phyloP scores from a whole-genome alignment of 2,113 vertebrate genomes.

The Scortum barcoo region DNA sequence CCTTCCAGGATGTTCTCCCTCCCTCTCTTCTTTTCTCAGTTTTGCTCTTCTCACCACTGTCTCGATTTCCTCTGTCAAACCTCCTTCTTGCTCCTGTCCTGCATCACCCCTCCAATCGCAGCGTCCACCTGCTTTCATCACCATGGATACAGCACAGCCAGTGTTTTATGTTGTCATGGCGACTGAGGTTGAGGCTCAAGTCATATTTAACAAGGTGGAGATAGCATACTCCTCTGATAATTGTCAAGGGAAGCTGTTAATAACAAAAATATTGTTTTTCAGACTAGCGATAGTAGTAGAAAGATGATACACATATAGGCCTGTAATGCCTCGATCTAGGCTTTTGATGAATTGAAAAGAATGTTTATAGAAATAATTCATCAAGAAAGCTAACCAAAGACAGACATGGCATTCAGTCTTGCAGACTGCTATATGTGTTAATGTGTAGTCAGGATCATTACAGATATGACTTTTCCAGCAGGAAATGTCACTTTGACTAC shows the following conservation, averaged over 20 bases:
- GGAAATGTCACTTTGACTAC: neutral
- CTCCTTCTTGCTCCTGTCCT: constrained; percentile 28
- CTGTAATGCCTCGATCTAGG: neutral
- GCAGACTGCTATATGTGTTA: neutral
- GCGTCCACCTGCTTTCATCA: constrained; percentile 60
- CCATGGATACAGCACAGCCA: constrained; percentile 58
- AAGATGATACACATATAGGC: neutral
- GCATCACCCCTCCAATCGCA: constrained; percentile 37
- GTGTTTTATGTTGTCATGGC: constrained; percentile 65
- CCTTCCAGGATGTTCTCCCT: neutral
- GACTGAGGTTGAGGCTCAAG: constrained; percentile 58
- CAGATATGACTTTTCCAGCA: neutral
- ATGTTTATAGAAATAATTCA: neutral
- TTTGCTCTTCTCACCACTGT: neutral
- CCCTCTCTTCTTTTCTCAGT: neutral
- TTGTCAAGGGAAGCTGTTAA: constrained; percentile 17
- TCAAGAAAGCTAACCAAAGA: neutral
- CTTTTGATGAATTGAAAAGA: neutral
- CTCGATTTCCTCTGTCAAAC: neutral
- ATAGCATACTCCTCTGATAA: constrained; percentile 46
- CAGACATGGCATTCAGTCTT: neutral
- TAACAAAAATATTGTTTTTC: neutral
- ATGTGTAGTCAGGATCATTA: neutral
- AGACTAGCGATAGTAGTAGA: neutral
- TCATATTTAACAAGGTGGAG: constrained; percentile 52